These are phyloP conservation scores for Heliconius erato DNA, from an alignment of 2,888 invertebrate species.

Conservation along the genomic window DNA sequence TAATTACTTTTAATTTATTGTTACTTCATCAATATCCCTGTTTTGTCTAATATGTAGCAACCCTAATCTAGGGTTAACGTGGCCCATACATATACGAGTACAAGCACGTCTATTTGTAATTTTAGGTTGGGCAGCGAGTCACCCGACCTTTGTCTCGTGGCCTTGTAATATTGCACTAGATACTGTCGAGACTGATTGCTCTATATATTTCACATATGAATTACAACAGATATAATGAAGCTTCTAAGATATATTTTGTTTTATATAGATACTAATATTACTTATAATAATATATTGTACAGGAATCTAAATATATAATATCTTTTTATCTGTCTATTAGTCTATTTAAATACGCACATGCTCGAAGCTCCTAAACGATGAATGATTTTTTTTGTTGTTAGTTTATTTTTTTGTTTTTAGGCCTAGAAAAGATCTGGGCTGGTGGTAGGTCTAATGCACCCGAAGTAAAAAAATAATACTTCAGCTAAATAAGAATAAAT, in stretches of 20 bases:
- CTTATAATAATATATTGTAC: too few species aligned
- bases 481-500: too few species aligned
- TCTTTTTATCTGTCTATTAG: too few species aligned
- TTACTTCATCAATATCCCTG: neutral
- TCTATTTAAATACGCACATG: too few species aligned
- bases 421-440: too few species aligned
- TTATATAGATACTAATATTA: neutral
- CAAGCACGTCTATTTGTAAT: conserved; percentile 27
- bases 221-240: neutral
- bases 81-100: neutral
- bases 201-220: conserved; percentile 27
- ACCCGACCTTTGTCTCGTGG: conserved; percentile 37
- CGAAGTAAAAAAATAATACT: too few species aligned
- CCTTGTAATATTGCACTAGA: conserved; percentile 36
- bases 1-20: neutral
- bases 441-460: too few species aligned
- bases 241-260: neutral
- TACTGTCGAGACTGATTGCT: conserved; percentile 15
- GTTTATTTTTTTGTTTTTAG: too few species aligned
- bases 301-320: too few species aligned
- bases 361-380: too few species aligned
- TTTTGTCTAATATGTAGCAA: neutral
- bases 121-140: conserved; percentile 35
- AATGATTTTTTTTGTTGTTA: too few species aligned
- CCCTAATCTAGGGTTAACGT: conserved; percentile 33